phyloP scores from a whole-genome alignment of 1,140 invertebrate species.

The Melipona quadrifasciata region DNA sequence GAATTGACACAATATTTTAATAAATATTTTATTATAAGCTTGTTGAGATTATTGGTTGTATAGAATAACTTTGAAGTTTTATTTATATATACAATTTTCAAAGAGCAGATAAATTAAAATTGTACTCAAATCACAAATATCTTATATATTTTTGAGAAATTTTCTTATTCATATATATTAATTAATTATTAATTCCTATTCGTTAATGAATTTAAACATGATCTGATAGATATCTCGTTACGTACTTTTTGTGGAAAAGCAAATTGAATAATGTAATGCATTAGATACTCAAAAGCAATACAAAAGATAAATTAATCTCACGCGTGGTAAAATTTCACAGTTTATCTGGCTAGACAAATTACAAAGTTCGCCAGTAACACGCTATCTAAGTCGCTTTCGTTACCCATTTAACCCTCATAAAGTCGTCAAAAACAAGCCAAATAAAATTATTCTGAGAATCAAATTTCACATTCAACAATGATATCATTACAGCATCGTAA shows the following conservation, averaged over 20 bases:
- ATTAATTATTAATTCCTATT: not conserved
- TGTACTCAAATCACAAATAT: too few relatives aligned
- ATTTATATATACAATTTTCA: too few relatives aligned
- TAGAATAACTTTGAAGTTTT: too few relatives aligned
- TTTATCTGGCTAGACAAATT: not conserved
- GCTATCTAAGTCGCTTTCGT: not conserved
- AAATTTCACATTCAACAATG: slow-evolving; percentile 9
- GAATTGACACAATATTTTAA: too few relatives aligned
- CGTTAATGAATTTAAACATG: not conserved
- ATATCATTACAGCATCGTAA: not conserved
- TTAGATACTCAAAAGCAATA: not conserved
- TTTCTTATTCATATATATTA: not conserved
- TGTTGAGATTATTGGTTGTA: too few relatives aligned
- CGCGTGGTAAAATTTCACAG: not conserved
- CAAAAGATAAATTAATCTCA: not conserved
- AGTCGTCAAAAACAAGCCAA: slow-evolving; percentile 14
- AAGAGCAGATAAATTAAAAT: not conserved
- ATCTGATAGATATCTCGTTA: not conserved
- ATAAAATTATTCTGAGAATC: not conserved
- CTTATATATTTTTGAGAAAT: too few relatives aligned
- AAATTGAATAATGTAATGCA: not conserved
- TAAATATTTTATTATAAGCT: not conserved
- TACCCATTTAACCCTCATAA: not conserved
- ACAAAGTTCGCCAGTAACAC: slow-evolving; percentile 1
- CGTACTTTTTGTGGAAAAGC: not conserved